Evolutionary conservation across 2,888 invertebrate genomes (phyloP), one percentile per base, ranked within the genome.

Genomic region (Prionchulus punctatus): DNA sequence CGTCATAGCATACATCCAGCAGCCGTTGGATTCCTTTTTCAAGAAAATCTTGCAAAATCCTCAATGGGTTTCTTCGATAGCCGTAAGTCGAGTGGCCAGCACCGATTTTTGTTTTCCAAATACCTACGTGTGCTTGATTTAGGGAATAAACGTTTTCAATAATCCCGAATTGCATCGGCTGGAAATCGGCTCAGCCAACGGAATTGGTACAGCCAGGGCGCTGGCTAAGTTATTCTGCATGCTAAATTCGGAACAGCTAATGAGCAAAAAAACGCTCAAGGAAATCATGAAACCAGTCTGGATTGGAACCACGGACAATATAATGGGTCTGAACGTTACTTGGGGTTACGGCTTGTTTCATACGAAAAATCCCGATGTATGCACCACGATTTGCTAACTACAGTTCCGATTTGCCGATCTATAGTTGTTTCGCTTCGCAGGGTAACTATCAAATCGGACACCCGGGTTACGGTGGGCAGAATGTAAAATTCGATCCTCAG

Each of bases 391-490:
- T 36, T 36, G n/a, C n/a, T n/a, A n/a, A n/a, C n/a, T n/a, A n/a
- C n/a, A n/a, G n/a, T n/a, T n/a, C n/a, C n/a, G n/a, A n/a, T n/a
- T n/a, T n/a, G n/a, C n/a, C n/a, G n/a, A n/a, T n/a, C n/a, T n/a
- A n/a, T n/a, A n/a, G n/a, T n/a, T n/a, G 3, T 45, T 45, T n/a
- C 45, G 4, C 23, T n/a, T 23, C 23, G 12, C 23, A 45, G 45
- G 45, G 23, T 23, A 7, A 12, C 23, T 45, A 45, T 23, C 12
- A n/a, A 23, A 59, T 66, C 57, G 75, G 75, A 2, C 70, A 72
- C 60, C 66, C 71, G 21, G 74, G 74, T 0, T 70, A 69, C 57
- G 74, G 74, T 2, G 74, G 74, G 1, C 74, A 74, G 61, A 71
- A 70, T 60, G 68, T 66, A 2, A 66, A 68, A 21, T 64, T 66